A percentile compares a stretch with the other conserved stretches of the same genome.
phyloP scores from a whole-genome alignment of 2,797 vertebrate genomes.

The Hydrocynus forskahlii region DNA sequence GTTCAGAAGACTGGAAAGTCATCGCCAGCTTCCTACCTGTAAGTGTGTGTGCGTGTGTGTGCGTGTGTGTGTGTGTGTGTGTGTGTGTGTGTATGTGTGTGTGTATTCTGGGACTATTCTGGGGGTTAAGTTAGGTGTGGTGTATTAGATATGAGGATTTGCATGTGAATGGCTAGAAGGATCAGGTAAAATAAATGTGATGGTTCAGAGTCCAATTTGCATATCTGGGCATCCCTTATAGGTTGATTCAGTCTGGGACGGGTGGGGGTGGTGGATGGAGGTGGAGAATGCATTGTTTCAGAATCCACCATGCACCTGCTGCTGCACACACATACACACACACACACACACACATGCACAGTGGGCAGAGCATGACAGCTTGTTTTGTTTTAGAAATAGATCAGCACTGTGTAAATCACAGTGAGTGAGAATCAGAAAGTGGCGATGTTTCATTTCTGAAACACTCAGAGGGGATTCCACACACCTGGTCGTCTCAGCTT shows the following conservation, averaged over 20 bases:
- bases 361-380: slow-evolving; percentile 13
- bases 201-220: slow-evolving; percentile 56
- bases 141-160: slow-evolving; percentile 52
- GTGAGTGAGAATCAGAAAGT: slow-evolving; percentile 61
- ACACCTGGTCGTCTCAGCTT: slow-evolving; percentile 57
- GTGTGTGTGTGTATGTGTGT: slow-evolving; percentile 76
- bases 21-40: slow-evolving; percentile 95
- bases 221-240: slow-evolving; percentile 56
- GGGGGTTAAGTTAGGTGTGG: slow-evolving; percentile 50
- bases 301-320: slow-evolving; percentile 53
- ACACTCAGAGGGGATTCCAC: slow-evolving; percentile 46
- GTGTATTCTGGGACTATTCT: slow-evolving; percentile 24
- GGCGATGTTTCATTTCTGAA: slow-evolving; percentile 65
- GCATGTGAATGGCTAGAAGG: slow-evolving; percentile 58
- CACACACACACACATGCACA: slow-evolving; percentile 42
- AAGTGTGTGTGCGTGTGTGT: slow-evolving; percentile 69
- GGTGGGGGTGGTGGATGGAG: slow-evolving; percentile 6
- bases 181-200: slow-evolving; percentile 52
- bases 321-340: slow-evolving; percentile 40
- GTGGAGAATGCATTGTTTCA: slow-evolving; percentile 51
- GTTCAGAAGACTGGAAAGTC: slow-evolving; percentile 98
- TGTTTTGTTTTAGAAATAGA: slow-evolving; percentile 59
- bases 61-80: slow-evolving; percentile 14
- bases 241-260: slow-evolving; percentile 46
- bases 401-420: slow-evolving; percentile 44